Evolutionary conservation across 2,888 invertebrate species (phyloP), one percentile per base, ranked within the genome.

Genomic region (Zygogramma bicolorata): DNA sequence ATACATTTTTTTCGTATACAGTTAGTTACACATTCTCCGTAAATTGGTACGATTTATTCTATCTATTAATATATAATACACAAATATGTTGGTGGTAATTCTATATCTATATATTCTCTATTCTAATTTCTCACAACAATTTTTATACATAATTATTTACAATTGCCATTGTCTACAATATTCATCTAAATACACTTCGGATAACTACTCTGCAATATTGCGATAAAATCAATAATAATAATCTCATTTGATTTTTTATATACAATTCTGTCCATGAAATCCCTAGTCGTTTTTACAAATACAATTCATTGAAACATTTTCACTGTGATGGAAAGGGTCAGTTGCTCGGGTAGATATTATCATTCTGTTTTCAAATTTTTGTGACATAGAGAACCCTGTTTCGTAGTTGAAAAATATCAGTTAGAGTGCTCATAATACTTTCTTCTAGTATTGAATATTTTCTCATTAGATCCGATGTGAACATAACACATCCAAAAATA

Each of bases 101-200:
- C 57, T 62, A 27, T 38, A 15, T 65, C 65, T 34, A 22, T 53
- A 53, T 63, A 68, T 61, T 65, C 62, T 70, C 66, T 71, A 70
- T 15, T 70, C 42, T 74, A 71, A 57, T 53, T 61, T 34, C 57
- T 60, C 73, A 73, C 69, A 73, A 71, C 65, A 65, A 65, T 58
- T 61, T 61, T 65, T 65, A 75, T 74, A 73, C 74, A 76, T 42
- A 70, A 40, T 69, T 76, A 76, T 76, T 63, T 76, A 76, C 76
- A 76, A 66, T 67, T 63, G 5, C 46, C 27, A 42, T 42, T 40
- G 22, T n/a, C 27, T 62, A 62, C 27, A 27, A 63, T 63, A 18
- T 20, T 27, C 40, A n/a, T n/a, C n/a, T n/a, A 15, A 63, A 49
- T 29, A 25, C 53, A 53, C 6, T 5, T 53, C 53, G 13, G 22